A percentile compares a stretch with the other conserved stretches of the same genome.
Conservation (phyloP, 2,888 invertebrate species). For the Polietes domitor region DNA sequence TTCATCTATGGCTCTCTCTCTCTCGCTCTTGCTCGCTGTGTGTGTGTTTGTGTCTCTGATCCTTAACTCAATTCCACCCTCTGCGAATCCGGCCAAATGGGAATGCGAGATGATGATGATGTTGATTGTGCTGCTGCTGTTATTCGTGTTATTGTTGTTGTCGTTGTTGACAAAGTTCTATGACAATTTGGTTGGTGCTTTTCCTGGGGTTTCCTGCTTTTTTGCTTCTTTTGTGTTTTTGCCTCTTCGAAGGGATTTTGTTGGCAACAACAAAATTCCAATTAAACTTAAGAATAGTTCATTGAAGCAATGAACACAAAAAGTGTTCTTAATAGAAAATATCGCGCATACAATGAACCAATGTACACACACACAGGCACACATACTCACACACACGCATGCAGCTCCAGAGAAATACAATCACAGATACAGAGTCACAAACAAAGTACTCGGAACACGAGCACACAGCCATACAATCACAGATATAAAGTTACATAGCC, state of each 20-base stretch:
- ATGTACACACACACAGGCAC: background rate
- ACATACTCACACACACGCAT: no score
- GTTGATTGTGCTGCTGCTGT: background rate
- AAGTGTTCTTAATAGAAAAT: slow-evolving; percentile 23
- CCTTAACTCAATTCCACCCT: slow-evolving; percentile 23
- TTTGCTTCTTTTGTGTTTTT: background rate
- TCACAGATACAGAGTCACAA: no score
- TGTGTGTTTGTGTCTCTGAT: background rate
- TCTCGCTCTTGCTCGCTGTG: no score
- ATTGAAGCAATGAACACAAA: slow-evolving; percentile 52
- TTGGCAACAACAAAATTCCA: slow-evolving; percentile 37
- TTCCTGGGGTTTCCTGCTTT: background rate
- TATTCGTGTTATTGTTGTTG: no score
- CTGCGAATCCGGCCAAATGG: no score
- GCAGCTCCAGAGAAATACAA: background rate
- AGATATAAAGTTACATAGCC: no score
- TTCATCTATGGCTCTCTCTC: no score
- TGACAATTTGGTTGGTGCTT: no score
- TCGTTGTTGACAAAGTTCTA: background rate
- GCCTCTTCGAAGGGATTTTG: background rate
- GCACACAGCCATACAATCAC: no score
- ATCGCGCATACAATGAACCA: background rate
- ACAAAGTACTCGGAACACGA: no score
- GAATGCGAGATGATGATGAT: background rate
- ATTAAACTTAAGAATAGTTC: slow-evolving; percentile 64